A percentile compares a stretch with the other conserved stretches of the same genome.
phyloP scores from a whole-genome alignment of 2,888 invertebrate species.

The Listrodromus nycthemerus region DNA sequence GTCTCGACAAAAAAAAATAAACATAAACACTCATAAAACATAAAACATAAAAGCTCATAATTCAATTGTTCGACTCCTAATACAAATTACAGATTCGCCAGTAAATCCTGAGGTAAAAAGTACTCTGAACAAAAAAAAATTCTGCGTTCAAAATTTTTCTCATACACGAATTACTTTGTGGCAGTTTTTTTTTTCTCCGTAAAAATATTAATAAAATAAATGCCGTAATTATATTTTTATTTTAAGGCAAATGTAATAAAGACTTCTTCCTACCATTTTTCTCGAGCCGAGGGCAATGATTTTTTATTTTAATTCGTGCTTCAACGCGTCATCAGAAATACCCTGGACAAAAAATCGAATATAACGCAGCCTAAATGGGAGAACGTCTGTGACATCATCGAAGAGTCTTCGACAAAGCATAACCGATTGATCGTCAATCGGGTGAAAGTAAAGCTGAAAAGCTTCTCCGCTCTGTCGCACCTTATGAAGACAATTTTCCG shows the following conservation, averaged over 20 bases:
- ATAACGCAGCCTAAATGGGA: neutral
- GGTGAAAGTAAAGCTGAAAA: neutral
- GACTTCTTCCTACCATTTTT: neutral
- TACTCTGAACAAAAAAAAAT: neutral
- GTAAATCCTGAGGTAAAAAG: neutral
- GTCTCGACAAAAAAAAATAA: neutral
- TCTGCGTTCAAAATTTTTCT: conserved; percentile 24
- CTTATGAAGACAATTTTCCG: conserved; percentile 10
- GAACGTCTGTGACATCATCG: neutral
- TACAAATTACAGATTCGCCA: neutral
- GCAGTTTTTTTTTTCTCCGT: neutral
- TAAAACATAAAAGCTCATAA: too few relatives aligned
- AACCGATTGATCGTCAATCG: neutral
- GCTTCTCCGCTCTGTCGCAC: neutral
- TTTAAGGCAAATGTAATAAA: neutral
- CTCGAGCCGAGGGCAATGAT: too few relatives aligned
- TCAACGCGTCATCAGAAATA: neutral
- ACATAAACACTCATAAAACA: neutral
- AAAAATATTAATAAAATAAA: neutral
- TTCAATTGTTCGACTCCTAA: neutral
- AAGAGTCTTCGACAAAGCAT: neutral
- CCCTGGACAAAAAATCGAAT: too few relatives aligned
- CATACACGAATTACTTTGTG: neutral
- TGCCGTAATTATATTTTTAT: too few relatives aligned
- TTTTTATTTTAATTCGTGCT: neutral